Base-by-base conservation (phyloP, 2,888 invertebrate genomes). In the Pollenia angustigena region DNA sequence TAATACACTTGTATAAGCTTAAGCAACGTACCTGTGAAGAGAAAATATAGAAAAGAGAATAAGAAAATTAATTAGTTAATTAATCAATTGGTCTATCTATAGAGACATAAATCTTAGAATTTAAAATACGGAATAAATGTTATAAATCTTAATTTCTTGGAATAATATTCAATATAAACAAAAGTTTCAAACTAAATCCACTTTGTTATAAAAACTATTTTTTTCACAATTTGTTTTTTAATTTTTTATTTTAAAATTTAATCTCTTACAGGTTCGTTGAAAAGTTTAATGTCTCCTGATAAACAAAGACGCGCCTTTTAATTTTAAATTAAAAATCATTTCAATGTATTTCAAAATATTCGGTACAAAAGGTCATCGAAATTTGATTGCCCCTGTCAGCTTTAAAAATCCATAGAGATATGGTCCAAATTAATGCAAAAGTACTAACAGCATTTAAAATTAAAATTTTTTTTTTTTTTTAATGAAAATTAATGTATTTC, bases 31-130 rank as follows among this genome's bases (percentile, higher is more conserved):
- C 72, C 72, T 79, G 84, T 4, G 79, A 64, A 50, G 72, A 75
- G 60, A 81, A 69, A 42, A 46, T 11, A 71, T 16, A 32, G 23
- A 18, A 18, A 76, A 14, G 48, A 62, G 48, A 60, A 6, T 60
- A 1, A 69, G 42, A 64, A 56, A 81, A 81, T 66, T 62, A 50
- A 83, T 78, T 78, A 72, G 78, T 69, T 54, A 69, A 69, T 76
- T 75, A 60, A 69, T 56, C 62, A 71, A 54, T 9, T 48, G 42
- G 7, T 10, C 32, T 32, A 6, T 52, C 23, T 23, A 54, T n/a
- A 42, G 48, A 42, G 14, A 69, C 69, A 54, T 76, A 69, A 75
- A 76, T 76, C 40, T 54, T 40, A 69, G 9, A 10, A 81, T 44
- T 1, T 44, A 42, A 14, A 44, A 23, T 44, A 52, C 18, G 23